Percentiles rank a stretch among this genome's conserved stretches.
phyloP scores from a whole-genome alignment of 2,888 invertebrate species.

The Monoplex corrugatus region DNA sequence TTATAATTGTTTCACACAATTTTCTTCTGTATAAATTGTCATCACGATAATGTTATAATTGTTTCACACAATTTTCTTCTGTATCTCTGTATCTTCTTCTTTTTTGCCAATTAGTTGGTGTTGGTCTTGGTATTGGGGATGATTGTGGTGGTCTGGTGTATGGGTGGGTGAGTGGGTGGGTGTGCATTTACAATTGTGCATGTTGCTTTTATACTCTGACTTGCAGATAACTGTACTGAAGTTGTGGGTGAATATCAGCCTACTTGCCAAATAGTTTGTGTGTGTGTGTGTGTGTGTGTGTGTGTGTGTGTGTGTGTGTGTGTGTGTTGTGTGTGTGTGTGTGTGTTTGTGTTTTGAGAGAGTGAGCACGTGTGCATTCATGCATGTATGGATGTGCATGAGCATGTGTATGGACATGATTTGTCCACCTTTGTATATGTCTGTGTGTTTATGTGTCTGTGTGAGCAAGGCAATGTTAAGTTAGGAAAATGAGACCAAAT shows the following conservation, averaged over 20 bases:
- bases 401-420: background rate
- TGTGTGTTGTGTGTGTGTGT: background rate
- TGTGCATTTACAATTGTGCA: background rate
- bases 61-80: no score
- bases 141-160: no score
- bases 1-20: no score
- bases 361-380: background rate
- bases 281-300: constrained; percentile 1
- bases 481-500: no score
- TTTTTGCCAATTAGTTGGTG: no score
- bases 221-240: background rate
- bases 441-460: background rate
- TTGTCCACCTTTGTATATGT: no score
- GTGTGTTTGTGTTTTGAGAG: background rate
- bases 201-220: background rate
- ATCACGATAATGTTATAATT: no score
- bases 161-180: background rate
- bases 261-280: background rate
- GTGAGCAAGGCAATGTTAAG: background rate
- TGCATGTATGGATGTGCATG: background rate
- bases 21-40: no score
- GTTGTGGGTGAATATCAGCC: background rate
- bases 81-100: no score
- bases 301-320: constrained; percentile 33
- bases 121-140: no score